Evolutionary conservation across 2,113 vertebrate genomes (phyloP), one percentile per base, ranked within the genome.

Genomic region (Grallaria varia): DNA sequence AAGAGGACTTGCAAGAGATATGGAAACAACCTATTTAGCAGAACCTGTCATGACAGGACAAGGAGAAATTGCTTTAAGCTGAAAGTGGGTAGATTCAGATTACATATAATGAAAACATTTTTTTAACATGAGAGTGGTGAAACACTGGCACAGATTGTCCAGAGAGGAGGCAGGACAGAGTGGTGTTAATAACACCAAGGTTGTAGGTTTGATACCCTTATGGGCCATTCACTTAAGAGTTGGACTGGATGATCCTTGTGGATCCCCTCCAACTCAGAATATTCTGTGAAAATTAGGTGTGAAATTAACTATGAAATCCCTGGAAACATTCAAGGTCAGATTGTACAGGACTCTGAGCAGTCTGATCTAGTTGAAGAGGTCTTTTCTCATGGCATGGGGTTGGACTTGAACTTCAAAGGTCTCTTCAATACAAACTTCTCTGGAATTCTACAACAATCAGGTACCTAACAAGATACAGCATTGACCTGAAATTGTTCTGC

Each of bases 321-420:
- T 71, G 22, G 28, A 56, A 80, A 37, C 22, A 31, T 40, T 40
- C 33, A 45, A 40, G 24, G 25, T 60, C 37, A 75, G 9, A 18
- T 1, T 56, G 21, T 25, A 81, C 2, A 1, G 14, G 8, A 37
- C 9, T 15, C 5, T n/a, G 12, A 63, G n/a, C 9, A 85, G 39
- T 27, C 21, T 44, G 5, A 59, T 23, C 20, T 44, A 23, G 8
- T 35, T 49, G 47, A 81, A 88, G 23, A 5, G 25, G 11, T 35
- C 22, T 25, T 21, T 67, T 39, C 4, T 27, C 5, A 31, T 10
- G 9, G 8, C 7, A 15, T 6, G 14, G 2, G 3, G 2, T 28
- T 47, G n/a, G 24, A 55, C 24, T n/a, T 47, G 18, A 44, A 31
- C 13, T 93, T 84, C 58, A 50, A 56, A 84, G 4, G 8, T 76